Evolutionary conservation across 2,797 vertebrate species (phyloP), one percentile per base, ranked within the genome.

Genomic region (Triplophysa bombifrons): DNA sequence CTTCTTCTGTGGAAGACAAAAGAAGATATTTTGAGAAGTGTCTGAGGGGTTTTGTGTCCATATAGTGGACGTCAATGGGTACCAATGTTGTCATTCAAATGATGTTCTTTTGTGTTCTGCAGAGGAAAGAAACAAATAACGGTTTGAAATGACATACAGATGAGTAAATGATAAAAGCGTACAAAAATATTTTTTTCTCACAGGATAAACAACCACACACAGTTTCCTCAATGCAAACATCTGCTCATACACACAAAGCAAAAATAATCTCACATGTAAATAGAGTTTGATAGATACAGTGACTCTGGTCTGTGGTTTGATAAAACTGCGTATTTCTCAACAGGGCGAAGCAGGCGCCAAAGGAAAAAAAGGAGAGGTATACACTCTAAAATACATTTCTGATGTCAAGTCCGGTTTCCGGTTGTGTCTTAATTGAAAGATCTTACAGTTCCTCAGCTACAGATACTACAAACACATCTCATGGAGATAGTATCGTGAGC

Each of bases 351-450:
- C 80, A 17, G 90, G 89, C 17, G 56, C 65, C n/a, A 83, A 80
- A 75, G 89, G 89, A 48, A 56, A 61, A 70, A 90, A 89, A 84
- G 90, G 89, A 84, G 89, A 90, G 88, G 90, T 90, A 80, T 16
- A 77, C 72, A 20, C 25, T 55, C 10, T 10, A n/a, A 55, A 48
- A 19, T 27, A 27, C n/a, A 25, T 17, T 44, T 67, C 38, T 53
- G 56, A 48, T 76, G 22, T 67, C 41, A 80, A 25, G 14, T 69
- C 6, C 30, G 46, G 17, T 46, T 72, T 81, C 61, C 55, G 65
- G 71, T 58, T 71, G 46, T 78, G 46, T 83, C 51, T 66, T 44
- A 72, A 63, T 27, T 16, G 34, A 1, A 51, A 63, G n/a, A 16
- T 58, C 3, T 75, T 64, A 72, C 17, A 22, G 38, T 81, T 85